phyloP scores from a whole-genome alignment of 2,888 invertebrate species.

The Sinohyriopsis cumingii region DNA sequence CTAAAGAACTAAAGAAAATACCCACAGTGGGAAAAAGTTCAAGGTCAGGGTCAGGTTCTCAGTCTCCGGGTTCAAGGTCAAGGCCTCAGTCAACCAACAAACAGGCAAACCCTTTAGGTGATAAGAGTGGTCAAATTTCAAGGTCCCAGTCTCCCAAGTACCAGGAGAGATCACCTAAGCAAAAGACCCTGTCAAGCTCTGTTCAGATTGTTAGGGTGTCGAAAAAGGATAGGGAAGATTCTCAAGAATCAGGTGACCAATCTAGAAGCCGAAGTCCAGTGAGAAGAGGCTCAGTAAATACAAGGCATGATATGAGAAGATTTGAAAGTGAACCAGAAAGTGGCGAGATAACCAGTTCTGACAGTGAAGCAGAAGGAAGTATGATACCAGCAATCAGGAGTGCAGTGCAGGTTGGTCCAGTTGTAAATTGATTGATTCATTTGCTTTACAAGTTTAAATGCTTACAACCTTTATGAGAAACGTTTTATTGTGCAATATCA shows the following conservation, averaged over 20 bases:
- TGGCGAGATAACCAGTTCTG: constrained; percentile 45
- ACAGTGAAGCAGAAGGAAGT: constrained; percentile 23
- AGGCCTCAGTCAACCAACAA: not conserved
- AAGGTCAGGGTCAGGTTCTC: not conserved
- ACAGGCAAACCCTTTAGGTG: not conserved
- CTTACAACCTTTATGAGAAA: too few species aligned
- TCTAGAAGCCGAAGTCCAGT: too few species aligned
- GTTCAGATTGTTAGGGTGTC: not conserved
- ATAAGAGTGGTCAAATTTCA: constrained; percentile 1
- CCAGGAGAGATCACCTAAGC: not conserved
- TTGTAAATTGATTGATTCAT: too few species aligned
- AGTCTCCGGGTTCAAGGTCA: not conserved
- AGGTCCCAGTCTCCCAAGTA: constrained; percentile 8
- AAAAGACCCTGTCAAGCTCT: not conserved
- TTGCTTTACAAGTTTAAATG: too few species aligned
- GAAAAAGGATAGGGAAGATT: too few species aligned
- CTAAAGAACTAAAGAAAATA: too few species aligned
- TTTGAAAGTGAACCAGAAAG: constrained; percentile 51
- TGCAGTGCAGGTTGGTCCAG: too few species aligned
- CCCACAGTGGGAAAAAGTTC: not conserved
- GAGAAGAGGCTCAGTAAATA: constrained; percentile 7
- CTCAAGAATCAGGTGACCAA: too few species aligned
- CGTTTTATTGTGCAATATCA: too few species aligned
- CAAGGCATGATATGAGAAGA: constrained; percentile 36
- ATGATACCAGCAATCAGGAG: too few species aligned